A percentile compares a stretch with the other conserved stretches of the same genome.
These are phyloP conservation scores for Argynnis bischoffii DNA, from an alignment of 2,888 invertebrate genomes.

Conservation along the genomic window DNA sequence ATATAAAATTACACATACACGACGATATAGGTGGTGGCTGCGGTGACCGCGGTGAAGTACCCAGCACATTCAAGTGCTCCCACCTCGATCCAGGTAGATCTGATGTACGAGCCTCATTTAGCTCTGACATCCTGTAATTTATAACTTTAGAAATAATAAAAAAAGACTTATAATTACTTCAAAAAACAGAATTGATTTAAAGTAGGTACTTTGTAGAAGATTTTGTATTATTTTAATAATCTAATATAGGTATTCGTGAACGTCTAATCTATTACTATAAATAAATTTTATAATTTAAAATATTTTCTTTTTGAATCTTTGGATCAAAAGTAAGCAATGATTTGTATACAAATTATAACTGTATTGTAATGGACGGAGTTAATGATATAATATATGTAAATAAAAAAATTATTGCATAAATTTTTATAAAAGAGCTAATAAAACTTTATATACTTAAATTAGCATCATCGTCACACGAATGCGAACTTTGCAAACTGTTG, in stretches of 20 bases:
- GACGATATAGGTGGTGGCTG: constrained; percentile 43
- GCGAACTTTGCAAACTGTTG: constrained; percentile 65
- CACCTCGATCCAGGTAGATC: constrained; percentile 73
- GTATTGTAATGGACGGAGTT: too few species aligned
- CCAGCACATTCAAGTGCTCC: constrained; percentile 52
- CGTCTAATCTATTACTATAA: too few species aligned
- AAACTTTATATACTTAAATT: constrained; percentile 24
- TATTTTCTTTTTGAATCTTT: too few species aligned
- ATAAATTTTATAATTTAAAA: too few species aligned
- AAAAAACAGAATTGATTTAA: too few species aligned
- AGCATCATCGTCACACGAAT: constrained; percentile 57
- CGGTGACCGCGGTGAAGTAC: constrained; percentile 49
- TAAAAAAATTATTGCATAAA: neutral
- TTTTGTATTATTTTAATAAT: too few species aligned
- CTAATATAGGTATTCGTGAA: too few species aligned
- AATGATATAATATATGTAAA: too few species aligned
- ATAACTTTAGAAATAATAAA: neutral
- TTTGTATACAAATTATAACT: too few species aligned
- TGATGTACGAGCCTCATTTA: constrained; percentile 64
- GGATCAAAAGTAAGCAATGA: too few species aligned
- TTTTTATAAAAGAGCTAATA: neutral
- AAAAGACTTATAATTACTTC: neutral
- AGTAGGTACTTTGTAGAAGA: too few species aligned
- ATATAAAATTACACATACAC: constrained; percentile 70
- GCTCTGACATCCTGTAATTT: constrained; percentile 38